These are phyloP conservation scores for Coregonus clupeaformis DNA, from an alignment of 2,113 vertebrate species.

Conservation along the genomic window DNA sequence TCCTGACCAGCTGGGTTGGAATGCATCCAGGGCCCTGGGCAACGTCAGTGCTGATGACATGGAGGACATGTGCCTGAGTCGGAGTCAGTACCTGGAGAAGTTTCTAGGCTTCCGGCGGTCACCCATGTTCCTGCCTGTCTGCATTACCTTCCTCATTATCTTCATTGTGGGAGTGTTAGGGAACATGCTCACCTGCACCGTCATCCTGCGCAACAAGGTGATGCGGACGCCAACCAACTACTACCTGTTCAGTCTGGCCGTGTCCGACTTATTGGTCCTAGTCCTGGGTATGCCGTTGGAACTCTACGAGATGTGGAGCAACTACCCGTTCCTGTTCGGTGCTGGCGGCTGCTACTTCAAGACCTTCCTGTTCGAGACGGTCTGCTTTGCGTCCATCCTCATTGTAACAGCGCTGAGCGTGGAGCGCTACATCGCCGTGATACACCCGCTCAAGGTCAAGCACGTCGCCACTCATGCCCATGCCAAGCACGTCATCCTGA, in stretches of 20 bases:
- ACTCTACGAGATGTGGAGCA: constrained; percentile 72
- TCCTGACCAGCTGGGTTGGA: constrained; percentile 46
- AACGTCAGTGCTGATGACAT: constrained; percentile 38
- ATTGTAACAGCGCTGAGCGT: constrained; percentile 72
- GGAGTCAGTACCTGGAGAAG: constrained; percentile 48
- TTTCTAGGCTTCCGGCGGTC: constrained; percentile 58
- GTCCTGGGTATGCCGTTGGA: constrained; percentile 73
- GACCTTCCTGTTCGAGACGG: constrained; percentile 73
- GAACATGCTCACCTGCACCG: constrained; percentile 68
- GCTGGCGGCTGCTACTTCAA: constrained; percentile 72
- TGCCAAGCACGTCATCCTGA: constrained; percentile 65
- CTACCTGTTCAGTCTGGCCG: constrained; percentile 73
- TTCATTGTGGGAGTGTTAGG: constrained; percentile 69
- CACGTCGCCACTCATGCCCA: constrained; percentile 60
- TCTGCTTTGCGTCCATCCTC: constrained; percentile 75
- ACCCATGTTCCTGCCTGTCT: constrained; percentile 63
- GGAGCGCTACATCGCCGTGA: constrained; percentile 73
- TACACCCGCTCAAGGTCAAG: constrained; percentile 72
- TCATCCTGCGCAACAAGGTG: constrained; percentile 64
- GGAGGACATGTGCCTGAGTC: constrained; percentile 53
- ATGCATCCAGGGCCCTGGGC: constrained; percentile 46
- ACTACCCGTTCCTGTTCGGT: constrained; percentile 72
- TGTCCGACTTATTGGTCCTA: constrained; percentile 73
- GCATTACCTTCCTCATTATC: constrained; percentile 63
- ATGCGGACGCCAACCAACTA: constrained; percentile 76